Base-by-base conservation (phyloP, 2,797 vertebrate species). In the Prionace glauca region DNA sequence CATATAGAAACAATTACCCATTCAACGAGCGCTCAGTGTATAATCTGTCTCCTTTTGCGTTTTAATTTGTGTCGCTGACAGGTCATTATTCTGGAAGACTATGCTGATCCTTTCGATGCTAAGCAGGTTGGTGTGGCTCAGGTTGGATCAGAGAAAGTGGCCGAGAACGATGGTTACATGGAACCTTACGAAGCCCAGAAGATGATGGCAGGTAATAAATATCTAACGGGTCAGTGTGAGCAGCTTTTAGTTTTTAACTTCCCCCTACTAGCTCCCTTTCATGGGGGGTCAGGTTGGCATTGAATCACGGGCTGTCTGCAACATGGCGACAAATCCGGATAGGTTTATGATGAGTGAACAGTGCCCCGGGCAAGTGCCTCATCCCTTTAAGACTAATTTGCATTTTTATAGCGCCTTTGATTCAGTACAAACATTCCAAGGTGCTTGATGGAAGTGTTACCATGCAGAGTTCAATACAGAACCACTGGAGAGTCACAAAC, bases 121-220 rank as follows among this genome's bases (percentile, higher is more conserved):
- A 98, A 99, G 20, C 98, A 99, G 96, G 98, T 97, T 32, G 98
- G 97, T 0, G 97, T 98, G 50, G 97, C 97, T 95, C 98, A 98
- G 96, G 96, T 96, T 88, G 97, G 96, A 87, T 97, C 97, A 36
- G 98, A 99, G 96, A 99, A 99, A 97, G 98, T 98, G 96, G 96
- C 97, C 0, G 99, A 99, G 97, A 99, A 99, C 1, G 99, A 99
- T 0, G 99, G 99, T 60, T 99, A 99, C 97, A 99, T 99, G 99
- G 99, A 99, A 95, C 99, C 99, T 0, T 99, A 99, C 3, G 99
- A 99, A 97, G 99, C 99, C 88, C 99, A 99, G 97, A 99, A 98
- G 97, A 99, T 99, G 98, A 98, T 99, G 99, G 98, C 98, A 81
- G 99, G 99, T 99, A 97, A 95, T 96, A 45, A 22, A 74, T 9